Percentiles rank a stretch among this genome's conserved stretches.
Conservation (phyloP, 2,113 vertebrate genomes). For the Ornithorhynchus anatinus region DNA sequence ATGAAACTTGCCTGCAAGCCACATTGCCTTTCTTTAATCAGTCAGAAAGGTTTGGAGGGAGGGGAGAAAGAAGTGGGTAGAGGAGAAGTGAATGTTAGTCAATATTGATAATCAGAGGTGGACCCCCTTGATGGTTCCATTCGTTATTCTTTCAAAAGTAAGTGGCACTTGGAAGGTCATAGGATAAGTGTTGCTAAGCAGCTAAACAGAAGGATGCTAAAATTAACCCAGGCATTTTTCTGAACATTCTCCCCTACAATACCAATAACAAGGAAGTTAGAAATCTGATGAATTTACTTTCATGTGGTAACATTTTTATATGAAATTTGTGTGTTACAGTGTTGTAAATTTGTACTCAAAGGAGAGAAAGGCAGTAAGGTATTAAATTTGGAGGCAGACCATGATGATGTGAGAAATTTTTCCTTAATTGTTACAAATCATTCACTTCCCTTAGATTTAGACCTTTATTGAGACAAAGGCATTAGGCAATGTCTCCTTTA, state of each 20-base stretch:
- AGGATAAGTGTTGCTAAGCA: constrained; percentile 87
- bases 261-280: too few species aligned
- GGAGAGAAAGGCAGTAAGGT: background rate
- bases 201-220: constrained; percentile 86
- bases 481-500: too few species aligned
- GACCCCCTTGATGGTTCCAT: constrained; percentile 72
- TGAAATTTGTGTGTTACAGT: constrained; percentile 31
- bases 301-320: constrained; percentile 18
- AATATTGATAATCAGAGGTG: constrained; percentile 59
- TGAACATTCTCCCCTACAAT: constrained; percentile 57
- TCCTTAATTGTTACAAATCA: too few species aligned
- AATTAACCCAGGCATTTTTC: constrained; percentile 77
- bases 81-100: too few species aligned
- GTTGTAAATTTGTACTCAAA: constrained; percentile 39
- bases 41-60: too few species aligned
- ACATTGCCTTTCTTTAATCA: too few species aligned
- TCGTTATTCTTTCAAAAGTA: constrained; percentile 82
- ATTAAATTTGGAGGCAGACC: constrained; percentile 6
- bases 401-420: too few species aligned
- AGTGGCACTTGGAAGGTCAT: constrained; percentile 83
- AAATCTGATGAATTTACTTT: constrained; percentile 53
- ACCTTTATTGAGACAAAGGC: too few species aligned
- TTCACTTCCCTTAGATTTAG: too few species aligned
- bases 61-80: too few species aligned
- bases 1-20: too few species aligned